Evolutionary conservation across 2,888 invertebrate species (phyloP), one percentile per base, ranked within the genome.

Genomic region (Perdita meconis): DNA sequence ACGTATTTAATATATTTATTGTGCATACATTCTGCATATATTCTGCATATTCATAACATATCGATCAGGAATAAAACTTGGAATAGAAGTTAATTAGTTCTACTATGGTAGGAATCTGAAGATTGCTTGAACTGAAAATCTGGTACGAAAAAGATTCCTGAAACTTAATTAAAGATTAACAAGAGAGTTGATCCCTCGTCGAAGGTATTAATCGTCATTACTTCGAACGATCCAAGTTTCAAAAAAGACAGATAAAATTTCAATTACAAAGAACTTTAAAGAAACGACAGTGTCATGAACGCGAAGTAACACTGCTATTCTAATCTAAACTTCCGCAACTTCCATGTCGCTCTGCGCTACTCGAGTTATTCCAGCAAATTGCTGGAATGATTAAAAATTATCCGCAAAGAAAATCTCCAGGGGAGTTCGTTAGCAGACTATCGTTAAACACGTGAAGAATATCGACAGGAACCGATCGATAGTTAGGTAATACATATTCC

Each of bases 401-500:
- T 73, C 53, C 40, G 12, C 8, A 10, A 4, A 13, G 13, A 38
- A 36, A 55, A 63, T 51, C 61, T 57, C n/a, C 16, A 5, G 47
- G 13, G 34, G 40, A 16, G 16, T 26, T 59, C 51, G 63, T 72
- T 71, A 72, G 38, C 63, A 22, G 36, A 34, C 12, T 16, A 50
- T 66, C 36, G 67, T 26, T 51, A 34, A 63, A 13, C 57, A 36
- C 24, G 22, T 38, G 42, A 61, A 57, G 53, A 64, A 72, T 53
- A 73, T 74, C 59, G 59, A 76, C 38, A 34, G 16, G 19, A 1
- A 19, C 13, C 40, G 59, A 66, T 75, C 75, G 61, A 72, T 66
- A 38, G 38, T 12, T 19, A 5, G 51, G 60, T 60, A 71, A 80
- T 80, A 80, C 75, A 76, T 73, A 80, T 71, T 80, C 63, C 65